A percentile compares a stretch with the other conserved stretches of the same genome.
phyloP scores from a whole-genome alignment of 2,888 invertebrate species.

The Lepas anatifera region DNA sequence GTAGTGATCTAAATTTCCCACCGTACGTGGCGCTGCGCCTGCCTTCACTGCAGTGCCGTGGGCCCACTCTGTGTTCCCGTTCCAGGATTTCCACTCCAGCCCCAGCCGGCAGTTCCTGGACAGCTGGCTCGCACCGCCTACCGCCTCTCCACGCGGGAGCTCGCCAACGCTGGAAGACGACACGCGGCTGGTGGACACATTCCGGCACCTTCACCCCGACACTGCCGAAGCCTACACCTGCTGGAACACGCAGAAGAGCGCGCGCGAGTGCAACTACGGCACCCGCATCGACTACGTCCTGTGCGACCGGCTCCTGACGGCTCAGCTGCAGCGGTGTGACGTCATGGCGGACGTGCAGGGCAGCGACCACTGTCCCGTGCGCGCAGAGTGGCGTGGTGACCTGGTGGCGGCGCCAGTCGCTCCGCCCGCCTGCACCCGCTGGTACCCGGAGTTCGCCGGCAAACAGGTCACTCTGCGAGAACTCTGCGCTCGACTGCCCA shows the following conservation, averaged over 20 bases:
- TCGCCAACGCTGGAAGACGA: constrained; percentile 3
- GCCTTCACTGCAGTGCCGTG: too few species aligned
- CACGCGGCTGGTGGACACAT: constrained; percentile 36
- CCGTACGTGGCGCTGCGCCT: too few species aligned
- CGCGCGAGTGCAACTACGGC: constrained; percentile 39
- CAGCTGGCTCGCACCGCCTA: neutral
- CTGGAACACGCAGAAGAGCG: constrained; percentile 37
- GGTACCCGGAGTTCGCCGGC: constrained; percentile 38
- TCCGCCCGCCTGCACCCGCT: constrained; percentile 36
- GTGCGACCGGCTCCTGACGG: constrained; percentile 29
- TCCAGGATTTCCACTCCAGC: constrained; percentile 27
- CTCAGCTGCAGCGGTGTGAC: constrained; percentile 29
- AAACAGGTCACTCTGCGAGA: constrained; percentile 27
- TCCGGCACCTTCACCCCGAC: constrained; percentile 36
- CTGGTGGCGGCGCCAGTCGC: constrained; percentile 29
- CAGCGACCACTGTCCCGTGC: constrained; percentile 42
- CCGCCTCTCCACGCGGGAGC: too few species aligned
- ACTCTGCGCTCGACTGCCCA: neutral
- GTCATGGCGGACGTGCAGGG: constrained; percentile 32
- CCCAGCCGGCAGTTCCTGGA: constrained; percentile 32
- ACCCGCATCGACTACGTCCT: constrained; percentile 41
- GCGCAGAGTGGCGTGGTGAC: constrained; percentile 29
- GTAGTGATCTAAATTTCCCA: too few species aligned
- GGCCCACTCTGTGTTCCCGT: too few species aligned
- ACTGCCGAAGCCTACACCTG: constrained; percentile 37